A percentile compares a stretch with the other conserved stretches of the same genome.
These are phyloP conservation scores for Gadus macrocephalus DNA, from an alignment of 2,113 vertebrate species.

Conservation along the genomic window DNA sequence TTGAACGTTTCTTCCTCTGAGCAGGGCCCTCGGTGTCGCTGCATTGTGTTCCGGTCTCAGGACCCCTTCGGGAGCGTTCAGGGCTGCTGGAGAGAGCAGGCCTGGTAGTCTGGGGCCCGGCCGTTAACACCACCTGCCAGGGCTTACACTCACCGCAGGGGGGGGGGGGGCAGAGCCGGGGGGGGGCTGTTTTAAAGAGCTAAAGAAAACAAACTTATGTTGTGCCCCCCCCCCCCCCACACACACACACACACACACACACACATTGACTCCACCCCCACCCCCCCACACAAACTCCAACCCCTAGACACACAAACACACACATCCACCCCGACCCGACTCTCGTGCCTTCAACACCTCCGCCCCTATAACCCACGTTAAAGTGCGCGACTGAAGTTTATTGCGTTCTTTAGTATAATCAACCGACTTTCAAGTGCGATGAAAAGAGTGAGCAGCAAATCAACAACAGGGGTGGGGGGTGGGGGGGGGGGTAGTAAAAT, in stretches of 20 bases:
- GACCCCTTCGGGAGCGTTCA: too few species aligned
- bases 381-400: conserved; percentile 8
- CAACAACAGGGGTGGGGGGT: not conserved
- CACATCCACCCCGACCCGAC: not conserved
- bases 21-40: too few species aligned
- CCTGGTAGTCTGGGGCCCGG: not conserved
- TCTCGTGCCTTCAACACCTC: conserved; percentile 4
- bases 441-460: not conserved
- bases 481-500: too few species aligned
- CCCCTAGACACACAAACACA: not conserved
- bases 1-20: too few species aligned
- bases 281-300: too few species aligned
- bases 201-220: not conserved
- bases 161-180: conserved; percentile 48
- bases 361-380: not conserved
- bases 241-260: too few species aligned
- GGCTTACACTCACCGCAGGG: conserved; percentile 43
- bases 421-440: not conserved
- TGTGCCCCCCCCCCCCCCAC: not conserved
- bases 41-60: too few species aligned
- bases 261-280: too few species aligned
- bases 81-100: too few species aligned
- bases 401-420: conserved; percentile 21
- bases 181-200: not conserved
- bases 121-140: conserved; percentile 47